Base-by-base conservation (phyloP, 2,888 invertebrate species). In the Drosophila monieri region DNA sequence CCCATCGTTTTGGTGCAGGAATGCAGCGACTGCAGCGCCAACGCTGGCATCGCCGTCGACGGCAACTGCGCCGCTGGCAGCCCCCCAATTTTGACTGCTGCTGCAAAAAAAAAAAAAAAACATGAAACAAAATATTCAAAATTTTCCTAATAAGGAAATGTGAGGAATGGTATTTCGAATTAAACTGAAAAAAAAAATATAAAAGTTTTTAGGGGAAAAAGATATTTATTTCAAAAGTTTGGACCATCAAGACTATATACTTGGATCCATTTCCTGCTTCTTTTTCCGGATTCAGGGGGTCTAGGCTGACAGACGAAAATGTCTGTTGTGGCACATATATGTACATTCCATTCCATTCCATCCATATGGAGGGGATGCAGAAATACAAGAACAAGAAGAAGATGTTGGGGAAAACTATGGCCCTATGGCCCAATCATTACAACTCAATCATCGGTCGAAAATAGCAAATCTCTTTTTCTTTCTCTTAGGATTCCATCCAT, bases 361-460 rank as follows among this genome's bases (percentile, higher is more conserved):
- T 35, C 35, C 35, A 41, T 41, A 41, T 41, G 39, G 39, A 15
- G 39, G 39, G 39, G 39, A 41, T 41, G 39, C 18, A 41, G 39
- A 41, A 41, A 41, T 41, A 15, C 39, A 41, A 18, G 46, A 47
- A n/a, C 3, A 15, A 18, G 8, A 9, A 39, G 49, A n/a, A n/a
- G n/a, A n/a, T n/a, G n/a, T n/a, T n/a, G n/a, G n/a, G n/a, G n/a
- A n/a, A n/a, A n/a, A n/a, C n/a, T n/a, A n/a, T n/a, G n/a, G n/a
- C n/a, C n/a, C 55, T 53, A n/a, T 55, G 52, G 39, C 68, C 78
- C 72, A 81, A 86, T 84, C 83, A 78, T 64, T 70, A 76, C 85
- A 85, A 59, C 86, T 85, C 80, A 80, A 85, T 80, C 81, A 87
- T 74, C 78, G 67, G 52, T 71, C 71, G 62, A 87, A 87, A 87